Percentiles rank a stretch among this genome's conserved stretches.
Conservation (phyloP, 2,113 vertebrate genomes). For the Myrmophylax atrothorax region DNA sequence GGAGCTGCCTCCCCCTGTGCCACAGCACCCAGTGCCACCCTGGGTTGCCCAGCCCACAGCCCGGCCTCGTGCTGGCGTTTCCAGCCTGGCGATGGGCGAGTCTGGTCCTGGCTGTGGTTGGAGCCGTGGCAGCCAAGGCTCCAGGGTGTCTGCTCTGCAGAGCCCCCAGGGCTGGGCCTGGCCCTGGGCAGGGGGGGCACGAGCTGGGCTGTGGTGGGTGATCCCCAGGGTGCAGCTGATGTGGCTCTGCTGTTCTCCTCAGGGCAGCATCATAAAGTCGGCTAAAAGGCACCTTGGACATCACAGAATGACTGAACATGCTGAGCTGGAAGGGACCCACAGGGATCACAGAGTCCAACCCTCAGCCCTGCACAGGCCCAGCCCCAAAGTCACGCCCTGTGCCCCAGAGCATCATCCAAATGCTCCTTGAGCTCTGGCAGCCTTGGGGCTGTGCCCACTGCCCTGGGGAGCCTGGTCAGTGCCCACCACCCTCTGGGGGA, state of each 20-base stretch:
- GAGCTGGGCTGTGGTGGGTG: neutral
- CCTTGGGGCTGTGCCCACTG: too few relatives aligned
- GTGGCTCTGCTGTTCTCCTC: neutral
- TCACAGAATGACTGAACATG: too few relatives aligned
- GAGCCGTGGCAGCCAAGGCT: neutral
- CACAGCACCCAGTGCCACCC: neutral
- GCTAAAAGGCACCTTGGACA: neutral
- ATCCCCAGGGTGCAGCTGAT: fast-evolving
- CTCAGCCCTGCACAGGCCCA: too few relatives aligned
- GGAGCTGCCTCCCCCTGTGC: neutral
- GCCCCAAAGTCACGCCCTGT: neutral
- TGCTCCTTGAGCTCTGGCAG: neutral
- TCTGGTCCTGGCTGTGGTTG: neutral
- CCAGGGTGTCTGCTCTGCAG: neutral
- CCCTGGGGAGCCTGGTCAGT: too few relatives aligned
- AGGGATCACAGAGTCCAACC: too few relatives aligned
- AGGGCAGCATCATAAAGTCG: neutral
- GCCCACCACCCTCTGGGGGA: too few relatives aligned
- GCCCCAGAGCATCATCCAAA: neutral
- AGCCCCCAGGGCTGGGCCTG: neutral
- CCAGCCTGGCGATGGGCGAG: neutral
- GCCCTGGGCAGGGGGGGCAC: neutral
- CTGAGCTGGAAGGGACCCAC: too few relatives aligned
- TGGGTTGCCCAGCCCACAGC: neutral
- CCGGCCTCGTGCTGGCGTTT: neutral